Conservation (phyloP, 2,888 invertebrate species). For the Drosophila koepferae region DNA sequence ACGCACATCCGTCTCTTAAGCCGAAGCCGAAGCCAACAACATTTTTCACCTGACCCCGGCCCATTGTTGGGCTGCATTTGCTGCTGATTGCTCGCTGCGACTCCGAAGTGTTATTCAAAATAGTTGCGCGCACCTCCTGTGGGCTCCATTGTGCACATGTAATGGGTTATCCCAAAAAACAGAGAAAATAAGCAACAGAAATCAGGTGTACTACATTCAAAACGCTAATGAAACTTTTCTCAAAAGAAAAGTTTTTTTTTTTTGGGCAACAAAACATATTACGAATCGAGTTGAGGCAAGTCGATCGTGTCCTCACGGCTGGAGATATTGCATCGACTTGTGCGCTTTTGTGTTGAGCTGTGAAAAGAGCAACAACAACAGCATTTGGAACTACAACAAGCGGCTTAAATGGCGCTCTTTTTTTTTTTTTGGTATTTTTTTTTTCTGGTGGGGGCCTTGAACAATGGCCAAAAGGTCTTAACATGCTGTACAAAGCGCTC, state of each 20-base stretch:
- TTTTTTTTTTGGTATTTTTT: conserved; percentile 38
- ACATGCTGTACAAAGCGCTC: conserved; percentile 29
- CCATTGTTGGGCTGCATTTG: conserved; percentile 33
- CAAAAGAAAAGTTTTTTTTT: conserved; percentile 45
- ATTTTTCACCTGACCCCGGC: conserved; percentile 47
- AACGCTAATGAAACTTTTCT: conserved; percentile 70
- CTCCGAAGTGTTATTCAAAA: conserved; percentile 62
- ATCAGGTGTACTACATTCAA: conserved; percentile 62
- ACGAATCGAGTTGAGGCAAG: conserved; percentile 36
- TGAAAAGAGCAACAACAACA: conserved; percentile 65
- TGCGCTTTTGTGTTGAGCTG: conserved; percentile 72
- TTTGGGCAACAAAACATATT: conserved; percentile 26
- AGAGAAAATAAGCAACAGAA: conserved; percentile 23
- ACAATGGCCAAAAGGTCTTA: conserved; percentile 62
- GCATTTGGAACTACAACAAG: conserved; percentile 56
- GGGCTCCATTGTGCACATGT: conserved; percentile 58
- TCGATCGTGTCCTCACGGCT: conserved; percentile 75
- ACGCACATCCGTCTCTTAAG: conserved; percentile 67
- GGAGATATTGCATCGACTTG: conserved; percentile 66
- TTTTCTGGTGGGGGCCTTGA: conserved; percentile 40
- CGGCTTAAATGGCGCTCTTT: conserved; percentile 76
- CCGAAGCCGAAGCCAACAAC: conserved; percentile 41
- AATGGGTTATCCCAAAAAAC: conserved; percentile 31
- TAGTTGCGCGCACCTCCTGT: conserved; percentile 64
- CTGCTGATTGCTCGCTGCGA: conserved; percentile 26